Evolutionary conservation across 2,113 vertebrate species (phyloP), one percentile per base, ranked within the genome.

Genomic region (Morphnarchus princeps): DNA sequence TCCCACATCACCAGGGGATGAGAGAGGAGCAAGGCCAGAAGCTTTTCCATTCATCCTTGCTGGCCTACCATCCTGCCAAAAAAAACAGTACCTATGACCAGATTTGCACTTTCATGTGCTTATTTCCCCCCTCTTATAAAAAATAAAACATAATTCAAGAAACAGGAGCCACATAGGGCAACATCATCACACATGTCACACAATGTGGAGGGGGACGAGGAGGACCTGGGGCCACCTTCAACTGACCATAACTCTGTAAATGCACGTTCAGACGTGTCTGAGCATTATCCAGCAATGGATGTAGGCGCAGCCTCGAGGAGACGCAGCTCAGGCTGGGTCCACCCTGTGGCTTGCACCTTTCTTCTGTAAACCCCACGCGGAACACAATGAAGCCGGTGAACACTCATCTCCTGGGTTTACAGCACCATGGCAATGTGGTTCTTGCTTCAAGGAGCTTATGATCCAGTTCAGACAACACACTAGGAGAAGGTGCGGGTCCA

Each of bases 251-350:
- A 28, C 42, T 62, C 58, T 45, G 72, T 36, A 43, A 54, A 50
- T 1, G 4, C 6, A 8, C 2, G 31, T 34, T 54, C 58, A 43
- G 58, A 42, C 2, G 0, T 7, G 12, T 16, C 40, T 34, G 16
- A 58, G 26, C 19, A 42, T 36, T 18, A 54, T 16, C 52, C 52
- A 43, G 29, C 5, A 17, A 32, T 0, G 7, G 58, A 26, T 13
- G 7, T 17, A 82, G 58, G 38, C 3, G 3, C 18, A 40, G 26
- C 19, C 58, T 12, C 43, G 8, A 59, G 43, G 9, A 70, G 57
- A 36, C 26, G 13, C 70, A 49, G 50, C 50, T 66, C 70, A 11
- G 36, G 47, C 28, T 57, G 67, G 18, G 28, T 19, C 24, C 0
- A 1, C 19, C 12, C 49, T 9, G 13, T 6, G 11, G 24, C 34